Evolutionary conservation across 2,797 vertebrate species (phyloP).

Genomic region (Pitangus sulphuratus): DNA sequence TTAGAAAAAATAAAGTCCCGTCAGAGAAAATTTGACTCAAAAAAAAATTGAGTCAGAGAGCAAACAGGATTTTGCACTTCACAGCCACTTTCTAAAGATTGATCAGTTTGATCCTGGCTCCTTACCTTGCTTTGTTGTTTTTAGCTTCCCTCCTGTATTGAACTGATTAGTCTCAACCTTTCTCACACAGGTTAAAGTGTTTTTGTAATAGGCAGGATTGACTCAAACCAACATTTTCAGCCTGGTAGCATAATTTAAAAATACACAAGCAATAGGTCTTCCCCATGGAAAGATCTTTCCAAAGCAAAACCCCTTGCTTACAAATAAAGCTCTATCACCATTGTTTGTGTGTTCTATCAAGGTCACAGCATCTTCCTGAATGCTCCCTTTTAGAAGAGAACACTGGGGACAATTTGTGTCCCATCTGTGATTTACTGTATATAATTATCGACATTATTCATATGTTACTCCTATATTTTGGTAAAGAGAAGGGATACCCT

Average conservation of each 20-base stretch:
- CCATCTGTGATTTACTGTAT: not conserved
- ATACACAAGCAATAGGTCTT: not conserved
- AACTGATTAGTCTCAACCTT: not conserved
- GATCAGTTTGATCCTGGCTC: not conserved
- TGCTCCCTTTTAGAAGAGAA: not conserved
- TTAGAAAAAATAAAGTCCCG: not conserved
- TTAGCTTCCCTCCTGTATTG: not conserved
- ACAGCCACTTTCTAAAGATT: not conserved
- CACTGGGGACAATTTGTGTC: not conserved
- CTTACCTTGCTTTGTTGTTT: not conserved
- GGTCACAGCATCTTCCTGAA: not conserved
- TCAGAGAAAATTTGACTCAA: not conserved
- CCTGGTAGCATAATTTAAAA: not conserved
- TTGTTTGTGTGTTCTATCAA: not conserved
- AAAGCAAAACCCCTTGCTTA: not conserved
- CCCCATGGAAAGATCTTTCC: not conserved
- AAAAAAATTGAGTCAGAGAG: not conserved
- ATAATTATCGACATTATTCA: not conserved
- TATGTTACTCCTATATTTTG: not conserved
- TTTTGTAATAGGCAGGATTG: not conserved
- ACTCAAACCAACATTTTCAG: not conserved
- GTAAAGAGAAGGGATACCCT: not conserved
- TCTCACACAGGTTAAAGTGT: not conserved
- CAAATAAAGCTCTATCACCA: not conserved
- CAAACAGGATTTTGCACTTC: not conserved